Conservation (phyloP, 64 coral and sea anemone species). For the Anthopleura sola region DNA sequence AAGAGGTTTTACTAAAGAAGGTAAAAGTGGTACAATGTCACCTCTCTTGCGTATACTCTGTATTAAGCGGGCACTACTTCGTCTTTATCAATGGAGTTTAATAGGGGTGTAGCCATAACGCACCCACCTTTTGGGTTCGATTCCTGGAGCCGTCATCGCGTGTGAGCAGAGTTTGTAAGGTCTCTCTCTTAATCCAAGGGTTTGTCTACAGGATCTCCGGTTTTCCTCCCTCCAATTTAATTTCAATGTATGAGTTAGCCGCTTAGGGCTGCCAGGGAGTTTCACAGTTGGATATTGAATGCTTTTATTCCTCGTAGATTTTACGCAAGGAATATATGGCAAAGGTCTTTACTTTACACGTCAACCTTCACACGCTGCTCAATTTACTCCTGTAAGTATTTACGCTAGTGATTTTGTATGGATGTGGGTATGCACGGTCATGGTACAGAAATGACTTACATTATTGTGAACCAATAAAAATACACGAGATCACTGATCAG, state of each 20-base stretch:
- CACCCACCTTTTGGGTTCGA: too few relatives aligned
- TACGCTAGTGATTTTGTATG: neutral
- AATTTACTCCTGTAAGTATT: conserved; percentile 60
- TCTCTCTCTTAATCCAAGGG: too few relatives aligned
- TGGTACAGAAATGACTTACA: too few relatives aligned
- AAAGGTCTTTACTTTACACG: conserved; percentile 77
- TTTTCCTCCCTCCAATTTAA: too few relatives aligned
- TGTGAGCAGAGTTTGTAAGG: too few relatives aligned
- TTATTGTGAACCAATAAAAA: too few relatives aligned
- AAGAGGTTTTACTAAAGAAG: conserved; percentile 79
- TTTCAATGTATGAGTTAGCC: neutral
- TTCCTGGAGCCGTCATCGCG: too few relatives aligned
- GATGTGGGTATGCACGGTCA: neutral
- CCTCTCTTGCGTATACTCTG: neutral
- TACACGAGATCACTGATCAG: neutral
- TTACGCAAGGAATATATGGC: conserved; percentile 63
- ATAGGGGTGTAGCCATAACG: too few relatives aligned
- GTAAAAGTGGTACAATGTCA: conserved; percentile 27
- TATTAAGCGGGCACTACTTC: too few relatives aligned
- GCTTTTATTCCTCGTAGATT: conserved; percentile 43
- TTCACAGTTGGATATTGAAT: neutral
- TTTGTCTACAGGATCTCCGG: too few relatives aligned
- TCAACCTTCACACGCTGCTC: conserved; percentile 63
- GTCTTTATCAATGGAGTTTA: too few relatives aligned
- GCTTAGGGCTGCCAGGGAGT: too few relatives aligned